These are phyloP conservation scores for Pachyramphus minor DNA, from an alignment of 2,113 vertebrate species.

Conservation along the genomic window DNA sequence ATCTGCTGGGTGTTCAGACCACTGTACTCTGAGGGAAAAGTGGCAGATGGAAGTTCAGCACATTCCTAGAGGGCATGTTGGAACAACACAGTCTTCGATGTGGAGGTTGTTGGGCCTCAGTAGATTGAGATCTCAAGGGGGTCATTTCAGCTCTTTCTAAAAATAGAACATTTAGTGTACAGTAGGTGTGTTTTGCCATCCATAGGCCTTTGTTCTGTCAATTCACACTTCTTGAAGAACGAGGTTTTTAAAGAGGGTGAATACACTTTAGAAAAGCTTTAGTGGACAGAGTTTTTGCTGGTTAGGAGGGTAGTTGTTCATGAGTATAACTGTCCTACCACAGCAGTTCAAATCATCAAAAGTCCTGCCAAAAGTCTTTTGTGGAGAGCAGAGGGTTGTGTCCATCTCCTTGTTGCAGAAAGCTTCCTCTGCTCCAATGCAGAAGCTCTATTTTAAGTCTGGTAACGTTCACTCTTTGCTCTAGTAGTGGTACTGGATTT, in stretches of 20 bases:
- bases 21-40: background rate
- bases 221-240: background rate
- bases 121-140: background rate
- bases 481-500: background rate
- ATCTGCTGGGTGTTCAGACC: background rate
- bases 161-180: background rate
- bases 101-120: background rate
- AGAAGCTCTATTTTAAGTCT: background rate
- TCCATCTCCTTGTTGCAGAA: background rate
- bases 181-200: background rate
- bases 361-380: background rate
- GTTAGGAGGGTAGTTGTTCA: background rate
- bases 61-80: background rate
- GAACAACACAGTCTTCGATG: background rate
- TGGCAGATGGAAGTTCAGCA: background rate
- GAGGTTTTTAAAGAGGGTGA: background rate
- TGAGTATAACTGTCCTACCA: background rate
- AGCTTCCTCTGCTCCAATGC: background rate
- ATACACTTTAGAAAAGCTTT: background rate
- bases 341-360: background rate
- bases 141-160: background rate
- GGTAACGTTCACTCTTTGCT: background rate
- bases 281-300: background rate
- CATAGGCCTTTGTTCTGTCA: background rate
- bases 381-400: background rate